A percentile compares a stretch with the other conserved stretches of the same genome.
Evolutionary conservation across 2,888 invertebrate genomes (phyloP).

Genomic region (Melieria crassipennis): DNA sequence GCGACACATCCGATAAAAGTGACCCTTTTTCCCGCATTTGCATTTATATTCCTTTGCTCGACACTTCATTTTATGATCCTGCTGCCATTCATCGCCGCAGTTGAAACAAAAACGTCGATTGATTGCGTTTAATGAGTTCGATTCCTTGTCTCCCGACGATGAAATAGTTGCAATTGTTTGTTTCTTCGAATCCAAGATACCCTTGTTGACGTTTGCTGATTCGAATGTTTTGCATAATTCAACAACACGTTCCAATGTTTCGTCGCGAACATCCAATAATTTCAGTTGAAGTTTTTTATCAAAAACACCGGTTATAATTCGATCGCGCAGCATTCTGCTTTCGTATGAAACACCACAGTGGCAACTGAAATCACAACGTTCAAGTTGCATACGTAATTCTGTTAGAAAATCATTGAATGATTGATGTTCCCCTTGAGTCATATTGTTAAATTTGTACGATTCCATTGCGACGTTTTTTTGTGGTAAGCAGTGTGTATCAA

Average conservation of each 20-base stretch:
- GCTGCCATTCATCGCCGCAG: constrained; percentile 31
- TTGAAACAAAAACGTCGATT: constrained; percentile 30
- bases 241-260: constrained; percentile 36
- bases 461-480: constrained; percentile 28
- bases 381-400: constrained; percentile 40
- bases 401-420: constrained; percentile 41
- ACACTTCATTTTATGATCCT: constrained; percentile 31
- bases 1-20: constrained; percentile 18
- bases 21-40: constrained; percentile 27
- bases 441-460: constrained; percentile 40
- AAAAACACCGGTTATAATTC: constrained; percentile 36
- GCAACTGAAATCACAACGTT: constrained; percentile 40
- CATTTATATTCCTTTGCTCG: constrained; percentile 38
- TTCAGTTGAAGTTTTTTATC: constrained; percentile 40
- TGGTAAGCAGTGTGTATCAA: constrained; percentile 39
- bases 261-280: constrained; percentile 38
- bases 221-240: constrained; percentile 37
- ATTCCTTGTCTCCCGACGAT: constrained; percentile 6
- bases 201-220: constrained; percentile 32
- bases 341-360: constrained; percentile 36
- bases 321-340: constrained; percentile 41
- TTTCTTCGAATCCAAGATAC: constrained; percentile 28
- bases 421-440: constrained; percentile 43
- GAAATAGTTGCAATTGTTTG: background rate
- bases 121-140: constrained; percentile 1